Evolutionary conservation across 2,797 vertebrate species (phyloP).

Genomic region (Adelosebastes latens): DNA sequence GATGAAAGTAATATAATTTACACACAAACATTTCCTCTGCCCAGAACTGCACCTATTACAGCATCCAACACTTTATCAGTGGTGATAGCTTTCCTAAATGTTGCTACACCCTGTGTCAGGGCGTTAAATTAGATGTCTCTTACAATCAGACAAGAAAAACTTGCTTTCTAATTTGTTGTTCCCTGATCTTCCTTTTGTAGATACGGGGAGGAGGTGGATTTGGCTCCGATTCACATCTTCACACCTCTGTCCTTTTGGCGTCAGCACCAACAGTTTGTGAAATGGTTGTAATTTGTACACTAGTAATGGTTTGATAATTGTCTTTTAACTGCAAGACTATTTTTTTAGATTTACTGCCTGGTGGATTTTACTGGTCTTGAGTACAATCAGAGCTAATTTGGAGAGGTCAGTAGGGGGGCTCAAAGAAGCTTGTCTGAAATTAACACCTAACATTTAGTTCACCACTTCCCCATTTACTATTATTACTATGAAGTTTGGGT

Average conservation of each 20-base stretch:
- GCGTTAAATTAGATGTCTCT: constrained; percentile 45
- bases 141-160: constrained; percentile 40
- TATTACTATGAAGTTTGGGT: background rate
- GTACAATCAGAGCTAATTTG: background rate
- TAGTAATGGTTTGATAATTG: background rate
- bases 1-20: constrained; percentile 20
- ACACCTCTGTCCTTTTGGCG: background rate
- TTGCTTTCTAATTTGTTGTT: constrained; percentile 1
- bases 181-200: background rate
- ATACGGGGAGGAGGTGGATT: background rate
- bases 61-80: constrained; percentile 19
- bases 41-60: constrained; percentile 13
- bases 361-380: background rate
- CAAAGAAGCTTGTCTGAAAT: background rate
- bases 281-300: background rate
- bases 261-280: background rate
- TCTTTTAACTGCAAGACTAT: background rate
- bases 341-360: background rate
- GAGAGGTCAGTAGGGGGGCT: background rate
- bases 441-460: background rate
- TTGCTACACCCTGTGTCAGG: constrained; percentile 14
- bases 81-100: constrained; percentile 23
- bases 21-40: constrained; percentile 20
- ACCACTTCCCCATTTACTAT: background rate
- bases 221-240: background rate